These are phyloP conservation scores for Drosophila suzukii DNA, from an alignment of 1,140 invertebrate species.

Conservation along the genomic window DNA sequence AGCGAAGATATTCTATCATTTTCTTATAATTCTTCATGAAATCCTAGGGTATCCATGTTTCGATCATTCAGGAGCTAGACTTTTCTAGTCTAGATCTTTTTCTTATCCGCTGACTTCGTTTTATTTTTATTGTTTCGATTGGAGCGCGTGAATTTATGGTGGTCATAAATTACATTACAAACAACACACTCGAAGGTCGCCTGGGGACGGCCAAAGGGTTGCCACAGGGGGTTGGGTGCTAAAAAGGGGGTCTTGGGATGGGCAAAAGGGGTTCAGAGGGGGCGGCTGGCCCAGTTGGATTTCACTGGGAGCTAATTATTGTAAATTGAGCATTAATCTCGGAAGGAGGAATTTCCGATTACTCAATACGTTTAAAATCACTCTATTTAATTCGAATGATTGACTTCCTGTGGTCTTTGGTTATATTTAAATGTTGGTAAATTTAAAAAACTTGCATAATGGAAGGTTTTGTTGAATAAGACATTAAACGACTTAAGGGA, in stretches of 20 bases:
- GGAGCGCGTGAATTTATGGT: conserved; percentile 55
- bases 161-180: conserved; percentile 52
- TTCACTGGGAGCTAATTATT: conserved; percentile 49
- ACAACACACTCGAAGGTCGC: conserved; percentile 46
- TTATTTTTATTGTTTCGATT: conserved; percentile 41
- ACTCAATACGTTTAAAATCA: conserved; percentile 7
- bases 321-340: conserved; percentile 47
- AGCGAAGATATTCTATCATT: too few species aligned
- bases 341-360: conserved; percentile 10
- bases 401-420: background rate
- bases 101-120: conserved; percentile 6
- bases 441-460: too few species aligned
- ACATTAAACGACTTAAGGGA: too few species aligned
- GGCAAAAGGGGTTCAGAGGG: background rate
- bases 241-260: background rate
- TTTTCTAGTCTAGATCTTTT: background rate
- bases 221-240: conserved; percentile 3
- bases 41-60: background rate
- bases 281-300: conserved; percentile 24
- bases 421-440: background rate
- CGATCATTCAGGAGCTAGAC: background rate
- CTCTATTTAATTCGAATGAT: background rate
- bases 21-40: too few species aligned
- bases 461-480: too few species aligned
- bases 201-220: conserved; percentile 35